phyloP scores from a whole-genome alignment of 2,113 vertebrate species.

The Mustela lutreola region DNA sequence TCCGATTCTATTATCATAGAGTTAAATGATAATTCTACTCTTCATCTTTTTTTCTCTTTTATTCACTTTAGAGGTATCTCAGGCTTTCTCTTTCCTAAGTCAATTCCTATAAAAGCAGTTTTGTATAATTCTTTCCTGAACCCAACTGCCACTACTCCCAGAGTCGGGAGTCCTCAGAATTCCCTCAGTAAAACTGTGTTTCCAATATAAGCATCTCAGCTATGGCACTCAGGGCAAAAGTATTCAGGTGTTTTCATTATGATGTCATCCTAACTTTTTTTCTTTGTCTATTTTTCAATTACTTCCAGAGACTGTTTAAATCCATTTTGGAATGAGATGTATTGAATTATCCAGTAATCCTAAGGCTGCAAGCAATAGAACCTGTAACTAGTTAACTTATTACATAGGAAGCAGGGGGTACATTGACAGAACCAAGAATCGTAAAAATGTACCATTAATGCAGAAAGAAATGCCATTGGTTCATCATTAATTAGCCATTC shows the following conservation, averaged over 20 bases:
- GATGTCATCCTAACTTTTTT: neutral
- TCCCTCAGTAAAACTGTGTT: neutral
- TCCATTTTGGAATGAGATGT: neutral
- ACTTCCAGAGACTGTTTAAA: neutral
- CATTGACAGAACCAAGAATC: neutral
- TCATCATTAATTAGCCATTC: neutral
- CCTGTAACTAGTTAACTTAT: neutral
- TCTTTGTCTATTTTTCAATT: neutral
- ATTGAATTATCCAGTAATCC: neutral
- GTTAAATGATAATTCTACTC: neutral
- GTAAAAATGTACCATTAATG: neutral
- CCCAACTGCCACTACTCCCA: neutral
- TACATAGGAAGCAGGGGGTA: neutral
- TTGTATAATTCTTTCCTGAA: neutral
- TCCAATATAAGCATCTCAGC: neutral
- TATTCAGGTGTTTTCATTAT: neutral
- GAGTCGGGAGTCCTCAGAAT: neutral
- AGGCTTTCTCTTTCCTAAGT: neutral
- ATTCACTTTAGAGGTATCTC: neutral
- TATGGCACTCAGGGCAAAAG: accelerated
- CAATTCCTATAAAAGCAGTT: neutral
- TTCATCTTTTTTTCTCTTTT: neutral
- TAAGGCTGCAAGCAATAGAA: neutral
- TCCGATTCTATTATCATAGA: neutral
- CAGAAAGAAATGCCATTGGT: neutral